A percentile compares a stretch with the other conserved stretches of the same genome.
Evolutionary conservation across 2,888 invertebrate species (phyloP).

Genomic region (Eumerus sabulonum): DNA sequence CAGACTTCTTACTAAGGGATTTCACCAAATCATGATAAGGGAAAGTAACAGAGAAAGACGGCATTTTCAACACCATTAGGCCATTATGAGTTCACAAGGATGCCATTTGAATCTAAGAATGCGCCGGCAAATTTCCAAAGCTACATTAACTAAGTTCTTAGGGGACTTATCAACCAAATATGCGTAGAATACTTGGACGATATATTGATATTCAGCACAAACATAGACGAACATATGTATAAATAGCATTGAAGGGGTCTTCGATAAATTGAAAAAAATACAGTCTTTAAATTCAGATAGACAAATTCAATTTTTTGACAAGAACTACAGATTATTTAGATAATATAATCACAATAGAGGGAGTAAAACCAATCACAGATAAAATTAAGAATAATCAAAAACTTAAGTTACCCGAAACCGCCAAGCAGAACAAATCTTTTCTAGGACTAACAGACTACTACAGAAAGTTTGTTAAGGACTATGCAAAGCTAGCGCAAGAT

Average conservation of each 20-base stretch:
- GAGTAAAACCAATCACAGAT: constrained; percentile 23
- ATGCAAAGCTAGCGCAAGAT: constrained; percentile 31
- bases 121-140: no score
- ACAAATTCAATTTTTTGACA: constrained; percentile 18
- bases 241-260: no score
- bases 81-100: no score
- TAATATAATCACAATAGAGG: constrained; percentile 24
- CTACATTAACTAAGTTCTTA: no score
- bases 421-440: constrained; percentile 36
- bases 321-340: constrained; percentile 11
- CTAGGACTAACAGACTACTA: constrained; percentile 36
- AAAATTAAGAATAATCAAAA: constrained; percentile 32
- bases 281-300: background rate
- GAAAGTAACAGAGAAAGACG: no score
- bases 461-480: constrained; percentile 30
- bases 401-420: constrained; percentile 17
- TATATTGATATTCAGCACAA: background rate
- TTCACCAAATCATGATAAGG: no score
- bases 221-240: background rate
- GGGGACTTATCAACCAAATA: no score
- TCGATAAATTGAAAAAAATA: no score
- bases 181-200: no score
- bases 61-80: no score
- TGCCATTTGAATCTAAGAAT: no score
- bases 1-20: no score